Conservation (phyloP, 2,113 vertebrate genomes). For the Brachyistius frenatus region DNA sequence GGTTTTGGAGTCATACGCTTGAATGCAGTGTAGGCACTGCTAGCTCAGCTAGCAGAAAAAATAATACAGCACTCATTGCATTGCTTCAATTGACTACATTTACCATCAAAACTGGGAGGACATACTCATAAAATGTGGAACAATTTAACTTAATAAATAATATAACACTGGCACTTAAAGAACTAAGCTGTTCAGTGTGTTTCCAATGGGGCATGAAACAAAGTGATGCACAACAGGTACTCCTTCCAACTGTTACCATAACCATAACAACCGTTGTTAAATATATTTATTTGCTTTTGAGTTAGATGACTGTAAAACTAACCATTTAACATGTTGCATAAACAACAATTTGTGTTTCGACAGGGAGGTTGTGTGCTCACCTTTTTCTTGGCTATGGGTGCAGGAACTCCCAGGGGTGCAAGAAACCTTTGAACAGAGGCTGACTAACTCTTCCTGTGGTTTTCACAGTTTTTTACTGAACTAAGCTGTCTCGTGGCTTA, state of each 20-base stretch:
- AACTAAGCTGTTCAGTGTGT: constrained; percentile 59
- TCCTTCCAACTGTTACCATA: constrained; percentile 16
- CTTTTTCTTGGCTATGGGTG: background rate
- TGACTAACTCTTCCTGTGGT: background rate
- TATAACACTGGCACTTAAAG: constrained; percentile 46
- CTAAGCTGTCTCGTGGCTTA: background rate
- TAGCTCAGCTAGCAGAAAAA: too few relatives aligned
- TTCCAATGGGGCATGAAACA: constrained; percentile 40
- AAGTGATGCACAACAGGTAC: constrained; percentile 28
- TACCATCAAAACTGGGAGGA: too few relatives aligned
- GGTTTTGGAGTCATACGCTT: too few relatives aligned
- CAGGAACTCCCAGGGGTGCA: background rate
- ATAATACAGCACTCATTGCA: too few relatives aligned
- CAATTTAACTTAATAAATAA: constrained; percentile 47
- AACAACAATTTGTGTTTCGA: too few relatives aligned
- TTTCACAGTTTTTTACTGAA: too few relatives aligned
- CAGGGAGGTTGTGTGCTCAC: too few relatives aligned
- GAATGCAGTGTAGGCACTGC: too few relatives aligned
- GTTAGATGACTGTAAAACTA: background rate
- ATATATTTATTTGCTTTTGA: background rate
- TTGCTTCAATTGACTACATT: too few relatives aligned
- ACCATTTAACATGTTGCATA: background rate
- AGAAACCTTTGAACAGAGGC: background rate
- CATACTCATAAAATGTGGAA: too few relatives aligned
- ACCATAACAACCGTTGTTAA: too few relatives aligned